These are phyloP conservation scores for Litoditis marina DNA, from an alignment of 2,888 invertebrate genomes.

Conservation along the genomic window DNA sequence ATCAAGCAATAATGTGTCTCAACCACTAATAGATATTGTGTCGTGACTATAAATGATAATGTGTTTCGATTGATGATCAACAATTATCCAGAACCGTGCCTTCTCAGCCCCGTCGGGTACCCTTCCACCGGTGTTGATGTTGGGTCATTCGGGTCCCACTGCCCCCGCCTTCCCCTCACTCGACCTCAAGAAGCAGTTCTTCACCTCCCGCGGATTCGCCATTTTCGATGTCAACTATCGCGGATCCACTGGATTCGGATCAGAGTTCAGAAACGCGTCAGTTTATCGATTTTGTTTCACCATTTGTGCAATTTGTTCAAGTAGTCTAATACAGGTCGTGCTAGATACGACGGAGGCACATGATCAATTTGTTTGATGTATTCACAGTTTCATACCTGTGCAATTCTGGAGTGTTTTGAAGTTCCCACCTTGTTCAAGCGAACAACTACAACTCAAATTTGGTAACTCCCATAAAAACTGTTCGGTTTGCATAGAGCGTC, in stretches of 20 bases:
- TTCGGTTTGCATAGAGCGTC: no score
- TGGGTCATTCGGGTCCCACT: constrained; percentile 65
- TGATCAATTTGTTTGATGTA: constrained; percentile 7
- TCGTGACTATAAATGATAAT: no score
- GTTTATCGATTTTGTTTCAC: no score
- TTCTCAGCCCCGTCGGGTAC: constrained; percentile 54
- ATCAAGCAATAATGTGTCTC: no score
- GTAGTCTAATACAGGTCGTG: no score
- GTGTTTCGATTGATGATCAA: no score
- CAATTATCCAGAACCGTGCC: constrained; percentile 56
- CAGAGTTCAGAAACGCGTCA: constrained; percentile 62
- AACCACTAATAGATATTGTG: no score
- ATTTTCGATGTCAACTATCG: constrained; percentile 65
- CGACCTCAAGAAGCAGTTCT: constrained; percentile 62
- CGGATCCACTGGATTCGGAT: constrained; percentile 64
- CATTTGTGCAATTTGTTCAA: neutral
- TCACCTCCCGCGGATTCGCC: constrained; percentile 62
- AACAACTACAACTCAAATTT: no score
- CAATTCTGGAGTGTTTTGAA: no score
- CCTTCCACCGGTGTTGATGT: constrained; percentile 63
- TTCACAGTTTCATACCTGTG: neutral
- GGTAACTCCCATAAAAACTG: no score
- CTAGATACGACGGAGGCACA: no score
- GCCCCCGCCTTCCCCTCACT: constrained; percentile 53
- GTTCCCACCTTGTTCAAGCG: no score